These are phyloP conservation scores for Stegostoma tigrinum DNA, from an alignment of 2,113 vertebrate species.

Conservation along the genomic window DNA sequence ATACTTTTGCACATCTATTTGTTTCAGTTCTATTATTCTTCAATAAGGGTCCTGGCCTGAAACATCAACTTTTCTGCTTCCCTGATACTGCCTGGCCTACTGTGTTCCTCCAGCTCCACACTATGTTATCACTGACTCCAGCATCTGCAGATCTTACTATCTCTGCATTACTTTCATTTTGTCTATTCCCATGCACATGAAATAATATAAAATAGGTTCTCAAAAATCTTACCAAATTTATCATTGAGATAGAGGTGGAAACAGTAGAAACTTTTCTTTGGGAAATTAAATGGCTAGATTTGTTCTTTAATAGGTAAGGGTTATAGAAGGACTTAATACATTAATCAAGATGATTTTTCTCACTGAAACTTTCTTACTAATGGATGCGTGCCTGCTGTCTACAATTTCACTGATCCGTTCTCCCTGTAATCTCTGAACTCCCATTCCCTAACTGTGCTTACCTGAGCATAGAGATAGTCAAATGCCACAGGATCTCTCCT, in stretches of 20 bases:
- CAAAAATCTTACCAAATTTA: neutral
- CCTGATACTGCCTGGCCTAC: too few relatives aligned
- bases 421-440: neutral
- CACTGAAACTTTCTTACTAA: neutral
- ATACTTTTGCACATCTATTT: neutral
- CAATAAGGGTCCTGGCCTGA: too few relatives aligned
- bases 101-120: too few relatives aligned
- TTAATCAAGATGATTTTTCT: neutral
- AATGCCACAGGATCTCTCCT: constrained; percentile 88
- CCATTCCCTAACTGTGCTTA: constrained; percentile 43
- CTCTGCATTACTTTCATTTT: neutral
- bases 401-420: neutral
- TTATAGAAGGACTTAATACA: neutral
- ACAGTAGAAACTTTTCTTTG: neutral
- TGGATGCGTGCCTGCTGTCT: neutral
- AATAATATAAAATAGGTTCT: neutral
- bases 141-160: too few relatives aligned
- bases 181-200: neutral
- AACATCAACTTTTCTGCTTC: too few relatives aligned
- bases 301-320: neutral
- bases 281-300: neutral
- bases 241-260: neutral
- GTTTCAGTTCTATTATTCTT: neutral
- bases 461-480: constrained; percentile 97
- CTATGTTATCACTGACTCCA: too few relatives aligned